Evolutionary conservation across 2,113 vertebrate genomes (phyloP).

Genomic region (Rhizomys pruinosus): DNA sequence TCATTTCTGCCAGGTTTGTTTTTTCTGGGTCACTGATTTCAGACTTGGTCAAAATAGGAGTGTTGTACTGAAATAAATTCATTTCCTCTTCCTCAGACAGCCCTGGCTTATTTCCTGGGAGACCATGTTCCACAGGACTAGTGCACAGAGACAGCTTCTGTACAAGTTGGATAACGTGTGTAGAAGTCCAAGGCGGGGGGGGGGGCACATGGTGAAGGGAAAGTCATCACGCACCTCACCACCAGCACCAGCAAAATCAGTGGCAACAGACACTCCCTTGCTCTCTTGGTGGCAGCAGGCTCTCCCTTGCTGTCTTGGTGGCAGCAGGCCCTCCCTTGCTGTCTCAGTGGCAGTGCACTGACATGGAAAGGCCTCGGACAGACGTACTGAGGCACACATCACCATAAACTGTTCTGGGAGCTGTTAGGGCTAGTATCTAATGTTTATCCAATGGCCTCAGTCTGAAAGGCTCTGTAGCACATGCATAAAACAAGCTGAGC

Average conservation of each 20-base stretch:
- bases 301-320: background rate
- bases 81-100: slow-evolving; percentile 60
- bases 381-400: slow-evolving; percentile 63
- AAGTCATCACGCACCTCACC: accelerated
- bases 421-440: slow-evolving; percentile 65
- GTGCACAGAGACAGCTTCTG: slow-evolving; percentile 10
- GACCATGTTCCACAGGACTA: background rate
- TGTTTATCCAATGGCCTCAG: slow-evolving; percentile 71
- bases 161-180: background rate
- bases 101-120: slow-evolving; percentile 63
- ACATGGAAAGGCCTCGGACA: slow-evolving; percentile 62
- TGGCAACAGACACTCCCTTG: background rate
- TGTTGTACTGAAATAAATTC: slow-evolving; percentile 69
- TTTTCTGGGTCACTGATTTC: slow-evolving; percentile 73
- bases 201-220: background rate
- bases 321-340: background rate
- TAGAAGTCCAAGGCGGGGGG: background rate
- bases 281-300: background rate
- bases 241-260: background rate
- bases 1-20: slow-evolving; percentile 72
- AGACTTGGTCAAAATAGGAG: slow-evolving; percentile 72
- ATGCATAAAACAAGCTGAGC: slow-evolving; percentile 66
- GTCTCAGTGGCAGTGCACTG: background rate
- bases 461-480: slow-evolving; percentile 74
- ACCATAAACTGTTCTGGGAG: slow-evolving; percentile 59